Conservation (phyloP, 1,140 invertebrate species). For the Platorchestia sp. region DNA sequence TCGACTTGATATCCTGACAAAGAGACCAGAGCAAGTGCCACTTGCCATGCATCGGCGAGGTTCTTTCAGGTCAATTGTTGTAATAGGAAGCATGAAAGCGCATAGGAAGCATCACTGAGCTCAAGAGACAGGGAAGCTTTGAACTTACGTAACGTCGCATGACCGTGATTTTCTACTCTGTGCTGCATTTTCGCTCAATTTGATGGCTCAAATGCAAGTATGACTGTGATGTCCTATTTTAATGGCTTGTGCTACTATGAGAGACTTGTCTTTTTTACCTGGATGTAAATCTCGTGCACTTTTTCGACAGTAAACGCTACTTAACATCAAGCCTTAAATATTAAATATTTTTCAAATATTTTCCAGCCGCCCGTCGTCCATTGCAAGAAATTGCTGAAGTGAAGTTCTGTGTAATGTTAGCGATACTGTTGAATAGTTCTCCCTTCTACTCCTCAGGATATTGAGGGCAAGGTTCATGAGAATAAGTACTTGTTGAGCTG, state of each 20-base stretch:
- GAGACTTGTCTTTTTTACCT: no score
- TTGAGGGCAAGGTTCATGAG: neutral
- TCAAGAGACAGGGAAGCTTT: neutral
- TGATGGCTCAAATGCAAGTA: neutral
- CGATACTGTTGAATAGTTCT: neutral
- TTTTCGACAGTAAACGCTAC: no score
- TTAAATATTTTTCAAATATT: neutral
- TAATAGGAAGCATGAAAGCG: neutral
- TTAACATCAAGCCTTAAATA: neutral
- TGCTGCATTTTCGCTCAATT: neutral
- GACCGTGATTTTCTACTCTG: neutral
- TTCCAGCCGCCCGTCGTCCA: neutral
- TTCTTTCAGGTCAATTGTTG: neutral
- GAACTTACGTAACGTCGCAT: neutral
- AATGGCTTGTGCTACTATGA: no score
- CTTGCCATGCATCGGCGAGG: neutral
- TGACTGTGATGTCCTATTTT: no score
- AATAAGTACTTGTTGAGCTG: neutral
- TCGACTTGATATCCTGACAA: neutral
- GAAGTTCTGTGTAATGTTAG: neutral
- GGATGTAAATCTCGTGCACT: no score
- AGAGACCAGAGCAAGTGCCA: neutral
- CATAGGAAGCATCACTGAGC: neutral
- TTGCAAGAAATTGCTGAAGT: neutral
- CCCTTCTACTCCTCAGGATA: neutral